Evolutionary conservation across 2,888 invertebrate species (phyloP).

Genomic region (Nematopogon swammerdamellus): DNA sequence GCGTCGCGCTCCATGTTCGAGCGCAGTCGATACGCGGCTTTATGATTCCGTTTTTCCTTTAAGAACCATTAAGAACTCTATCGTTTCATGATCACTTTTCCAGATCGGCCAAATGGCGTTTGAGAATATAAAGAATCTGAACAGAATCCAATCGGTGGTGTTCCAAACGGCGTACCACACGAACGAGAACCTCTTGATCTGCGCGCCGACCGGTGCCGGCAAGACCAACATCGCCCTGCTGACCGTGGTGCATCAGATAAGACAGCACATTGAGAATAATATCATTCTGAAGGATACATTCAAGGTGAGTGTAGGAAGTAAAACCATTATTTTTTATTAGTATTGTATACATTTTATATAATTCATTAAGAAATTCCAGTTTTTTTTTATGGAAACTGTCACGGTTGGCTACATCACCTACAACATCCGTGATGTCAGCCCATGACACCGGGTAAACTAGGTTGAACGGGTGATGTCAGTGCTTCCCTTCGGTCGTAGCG

Average conservation of each 20-base stretch:
- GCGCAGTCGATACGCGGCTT: no score
- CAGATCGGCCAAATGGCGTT: conserved; percentile 89
- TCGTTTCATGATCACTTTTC: conserved; percentile 14
- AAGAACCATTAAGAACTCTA: no score
- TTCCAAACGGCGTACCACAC: conserved; percentile 93
- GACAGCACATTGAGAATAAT: conserved; percentile 76
- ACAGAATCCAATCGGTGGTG: conserved; percentile 94
- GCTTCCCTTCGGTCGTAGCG: no score
- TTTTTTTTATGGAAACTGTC: no score
- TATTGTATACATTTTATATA: background rate
- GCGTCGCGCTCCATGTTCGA: no score
- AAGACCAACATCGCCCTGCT: conserved; percentile 98
- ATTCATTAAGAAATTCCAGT: no score
- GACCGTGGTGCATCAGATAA: conserved; percentile 86
- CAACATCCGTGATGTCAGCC: no score
- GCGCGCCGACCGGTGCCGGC: conserved; percentile 98
- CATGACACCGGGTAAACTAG: no score
- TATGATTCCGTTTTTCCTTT: no score
- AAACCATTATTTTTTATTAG: no score
- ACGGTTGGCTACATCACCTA: no score
- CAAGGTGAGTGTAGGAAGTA: conserved; percentile 65
- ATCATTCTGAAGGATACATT: conserved; percentile 88
- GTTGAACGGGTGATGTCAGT: no score
- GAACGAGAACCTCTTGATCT: conserved; percentile 95
- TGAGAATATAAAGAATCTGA: conserved; percentile 79